Percentiles rank a stretch among this genome's conserved stretches.
These are phyloP conservation scores for Sus cebifrons DNA, from an alignment of 2,797 vertebrate genomes.

Conservation along the genomic window DNA sequence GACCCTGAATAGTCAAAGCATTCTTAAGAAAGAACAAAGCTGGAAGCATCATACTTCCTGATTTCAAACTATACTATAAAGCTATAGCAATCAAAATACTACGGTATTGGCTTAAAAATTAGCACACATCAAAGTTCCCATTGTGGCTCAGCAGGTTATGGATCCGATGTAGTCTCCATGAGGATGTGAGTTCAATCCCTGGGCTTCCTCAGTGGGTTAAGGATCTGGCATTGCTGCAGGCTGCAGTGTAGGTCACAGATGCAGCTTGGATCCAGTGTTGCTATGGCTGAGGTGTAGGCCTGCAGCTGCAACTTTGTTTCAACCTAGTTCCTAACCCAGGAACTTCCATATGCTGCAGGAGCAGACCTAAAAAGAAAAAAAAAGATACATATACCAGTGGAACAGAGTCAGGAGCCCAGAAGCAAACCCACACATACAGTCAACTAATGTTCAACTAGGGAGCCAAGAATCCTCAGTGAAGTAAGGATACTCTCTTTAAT, in stretches of 20 bases:
- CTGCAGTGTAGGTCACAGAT: too few species aligned
- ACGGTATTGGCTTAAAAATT: not conserved
- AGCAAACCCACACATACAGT: not conserved
- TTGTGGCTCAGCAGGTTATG: too few species aligned
- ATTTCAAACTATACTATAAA: not conserved
- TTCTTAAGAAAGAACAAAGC: not conserved
- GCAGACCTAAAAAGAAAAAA: not conserved
- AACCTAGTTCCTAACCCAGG: too few species aligned
- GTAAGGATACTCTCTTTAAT: not conserved
- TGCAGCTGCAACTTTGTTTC: too few species aligned
- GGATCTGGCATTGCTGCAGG: too few species aligned
- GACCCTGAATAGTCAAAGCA: not conserved
- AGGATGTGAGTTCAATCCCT: too few species aligned
- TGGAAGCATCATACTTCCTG: not conserved
- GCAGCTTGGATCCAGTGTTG: too few species aligned
- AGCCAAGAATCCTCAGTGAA: not conserved
- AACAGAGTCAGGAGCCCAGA: not conserved
- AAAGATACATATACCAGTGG: not conserved
- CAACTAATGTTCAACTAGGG: not conserved
- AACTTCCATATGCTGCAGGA: too few species aligned
- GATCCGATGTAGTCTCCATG: too few species aligned
- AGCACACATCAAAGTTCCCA: too few species aligned
- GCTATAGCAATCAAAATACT: not conserved
- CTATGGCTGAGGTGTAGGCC: too few species aligned
- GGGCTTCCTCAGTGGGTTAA: too few species aligned